phyloP scores from a whole-genome alignment of 1,140 invertebrate species.

The Caerostris darwini region DNA sequence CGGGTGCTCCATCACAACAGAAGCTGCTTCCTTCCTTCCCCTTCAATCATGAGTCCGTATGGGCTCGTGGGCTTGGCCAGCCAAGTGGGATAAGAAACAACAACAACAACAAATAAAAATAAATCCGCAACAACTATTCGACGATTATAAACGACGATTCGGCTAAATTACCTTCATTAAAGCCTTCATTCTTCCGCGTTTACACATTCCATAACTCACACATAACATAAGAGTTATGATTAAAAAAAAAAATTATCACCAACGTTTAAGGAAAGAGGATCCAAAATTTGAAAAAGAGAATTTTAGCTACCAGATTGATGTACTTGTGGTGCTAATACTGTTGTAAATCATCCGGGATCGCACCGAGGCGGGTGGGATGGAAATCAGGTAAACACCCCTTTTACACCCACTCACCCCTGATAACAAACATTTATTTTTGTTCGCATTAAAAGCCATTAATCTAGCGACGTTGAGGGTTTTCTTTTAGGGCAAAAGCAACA shows the following conservation, averaged over 20 bases:
- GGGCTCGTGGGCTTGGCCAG: too few relatives aligned
- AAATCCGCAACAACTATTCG: conserved; percentile 18
- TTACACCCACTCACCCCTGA: background rate
- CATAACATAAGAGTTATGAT: background rate
- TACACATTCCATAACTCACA: conserved; percentile 38
- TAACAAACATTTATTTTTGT: conserved; percentile 49
- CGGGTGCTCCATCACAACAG: too few relatives aligned
- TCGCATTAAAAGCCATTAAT: conserved; percentile 46
- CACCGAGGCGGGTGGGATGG: background rate
- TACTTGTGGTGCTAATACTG: conserved; percentile 26
- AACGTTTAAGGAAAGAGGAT: background rate
- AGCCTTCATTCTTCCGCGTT: background rate
- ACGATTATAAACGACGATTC: conserved; percentile 26
- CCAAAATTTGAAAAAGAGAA: conserved; percentile 42
- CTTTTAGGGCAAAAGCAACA: conserved; percentile 6
- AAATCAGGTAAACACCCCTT: conserved; percentile 70
- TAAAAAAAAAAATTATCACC: background rate
- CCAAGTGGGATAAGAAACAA: too few relatives aligned
- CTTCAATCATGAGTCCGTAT: too few relatives aligned
- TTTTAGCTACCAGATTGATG: conserved; percentile 33
- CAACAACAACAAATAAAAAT: background rate
- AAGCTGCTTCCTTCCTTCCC: too few relatives aligned
- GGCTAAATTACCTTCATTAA: conserved; percentile 58
- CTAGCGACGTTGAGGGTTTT: conserved; percentile 37
- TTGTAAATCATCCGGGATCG: conserved; percentile 45